Evolutionary conservation across 2,797 vertebrate species (phyloP), one percentile per base, ranked within the genome.

Genomic region (Acipenser oxyrinchus): DNA sequence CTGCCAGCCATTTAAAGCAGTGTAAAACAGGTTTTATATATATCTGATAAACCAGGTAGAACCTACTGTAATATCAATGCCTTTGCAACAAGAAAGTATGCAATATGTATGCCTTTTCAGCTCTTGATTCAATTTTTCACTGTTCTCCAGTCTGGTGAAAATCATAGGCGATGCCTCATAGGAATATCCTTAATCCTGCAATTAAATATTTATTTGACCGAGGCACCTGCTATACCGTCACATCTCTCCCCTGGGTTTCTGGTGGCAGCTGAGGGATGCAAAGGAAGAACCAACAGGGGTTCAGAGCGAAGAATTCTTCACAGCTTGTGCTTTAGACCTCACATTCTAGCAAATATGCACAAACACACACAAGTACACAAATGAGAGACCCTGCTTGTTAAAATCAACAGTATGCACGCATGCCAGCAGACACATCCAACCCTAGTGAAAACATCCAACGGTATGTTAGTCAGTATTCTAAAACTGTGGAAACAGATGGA

Each of bases 121-220:
- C 82, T 72, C 78, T 70, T 70, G 69, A 85, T 82, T 83, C 71
- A 71, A 68, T 23, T 67, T 64, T 0, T 76, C 82, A 82, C 78
- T 77, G 77, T 79, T 78, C 68, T 74, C 78, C 88, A 10, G 81
- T 84, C 87, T 83, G 74, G 71, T 76, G 69, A 66, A 62, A 71
- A 71, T 75, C 23, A 80, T 82, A 74, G 78, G 62, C 76, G 75
- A 69, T 8, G 74, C 74, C 76, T 88, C 79, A 60, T 65, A 69
- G 83, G 86, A 82, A 68, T 77, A 71, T 83, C 75, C 84, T 85
- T 86, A 84, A 83, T 89, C 79, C 62, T 58, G 49, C 65, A 86
- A 84, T 84, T 91, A 86, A 86, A 86, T 89, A 89, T 92, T 89
- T 87, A 90, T 92, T 86, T 89, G 85, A 84, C 84, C 84, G 82